Evolutionary conservation across 2,113 vertebrate genomes (phyloP), one percentile per base, ranked within the genome.

Genomic region (Halcyon malimbica): DNA sequence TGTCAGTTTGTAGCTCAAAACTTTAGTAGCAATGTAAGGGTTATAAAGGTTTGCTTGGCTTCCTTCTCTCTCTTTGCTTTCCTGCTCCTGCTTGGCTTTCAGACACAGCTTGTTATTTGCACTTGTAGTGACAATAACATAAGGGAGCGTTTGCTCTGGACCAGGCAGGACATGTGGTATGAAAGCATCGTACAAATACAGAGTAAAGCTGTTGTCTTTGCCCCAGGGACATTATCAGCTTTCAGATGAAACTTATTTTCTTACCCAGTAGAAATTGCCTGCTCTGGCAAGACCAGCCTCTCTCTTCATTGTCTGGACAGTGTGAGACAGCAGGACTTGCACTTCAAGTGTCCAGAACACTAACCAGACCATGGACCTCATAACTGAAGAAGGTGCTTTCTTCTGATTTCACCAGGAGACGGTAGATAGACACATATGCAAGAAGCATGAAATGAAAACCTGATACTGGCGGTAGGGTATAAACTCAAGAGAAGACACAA

Each of bases 111-210:
- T 63, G 13, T 28, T 73, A 4, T 54, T 92, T 5, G 1, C 7
- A 24, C 56, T 91, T 74, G 24, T 78, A 54, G 48, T 86, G 42
- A 63, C 46, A 87, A 39, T 10, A 79, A 17, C 46, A 31, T 0
- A 0, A 48, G 26, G 20, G 12, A 48, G 4, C 11, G 23, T 26
- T 75, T 87, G 11, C 10, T 28, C n/a, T 16, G 29, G 23, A 53
- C 42, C 23, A 42, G 42, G 64, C 6, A 44, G 26, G 13, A 37
- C 3, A 35, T 0, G 1, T 0, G 0, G 9, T 64, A 62, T 37
- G 54, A 90, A 92, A 21, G 16, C 26, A 59, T 10, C 24, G 35
- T 48, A 79, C 2, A 10, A 68, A 57, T 23, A 33, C 13, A 60
- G 39, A 59, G 37, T 12, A 35, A 50, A 81, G 6, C 12, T 64